Base-by-base conservation (phyloP, 1,140 invertebrate species). In the Psix sp. region DNA sequence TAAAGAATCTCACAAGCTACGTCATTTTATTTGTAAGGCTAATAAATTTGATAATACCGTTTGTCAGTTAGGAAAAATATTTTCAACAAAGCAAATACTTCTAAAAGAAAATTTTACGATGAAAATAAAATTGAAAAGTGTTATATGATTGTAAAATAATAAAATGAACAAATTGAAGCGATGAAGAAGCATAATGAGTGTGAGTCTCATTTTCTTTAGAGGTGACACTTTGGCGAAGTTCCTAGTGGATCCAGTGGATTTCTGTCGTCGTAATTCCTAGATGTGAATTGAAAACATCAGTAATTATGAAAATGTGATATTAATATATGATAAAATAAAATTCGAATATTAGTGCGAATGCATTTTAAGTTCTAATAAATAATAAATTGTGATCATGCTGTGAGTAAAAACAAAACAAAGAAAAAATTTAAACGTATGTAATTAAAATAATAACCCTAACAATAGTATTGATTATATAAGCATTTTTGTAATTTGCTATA, bases 251-350 rank as follows among this genome's bases (percentile, higher is more conserved):
- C 54, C 36, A 75, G 35, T 20, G 59, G 48, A 33, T 73, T 71
- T 48, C 46, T 45, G 52, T 80, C 74, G 17, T 71, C 68, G 59
- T 78, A 75, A 39, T 80, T 42, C 84, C 84, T 86, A 78, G 77
- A 84, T 78, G 62, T 43, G 76, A 80, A 83, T 66, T 77, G 43
- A 63, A 14, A 67, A 54, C 59, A 72, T 70, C 38, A 63, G 57
- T 71, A 57, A 57, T 62, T 42, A 63, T 70, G 67, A 59, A 14
- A 48, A 38, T 24, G 17, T 39, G 39, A 59, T 15, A 35, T 10
- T 43, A 10, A 42, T 20, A 20, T 3, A 24, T 21, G 18, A 7
- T 29, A 13, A 13, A 43, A 43, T 65, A 38, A 52, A 51, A 59
- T 38, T 29, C 6, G 26, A 2, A 7, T 29, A 52, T 7, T n/a